Percentiles rank a stretch among this genome's conserved stretches.
These are phyloP conservation scores for Bergia sp. DNA, from an alignment of 92 coral and sea anemone genomes.

Conservation along the genomic window DNA sequence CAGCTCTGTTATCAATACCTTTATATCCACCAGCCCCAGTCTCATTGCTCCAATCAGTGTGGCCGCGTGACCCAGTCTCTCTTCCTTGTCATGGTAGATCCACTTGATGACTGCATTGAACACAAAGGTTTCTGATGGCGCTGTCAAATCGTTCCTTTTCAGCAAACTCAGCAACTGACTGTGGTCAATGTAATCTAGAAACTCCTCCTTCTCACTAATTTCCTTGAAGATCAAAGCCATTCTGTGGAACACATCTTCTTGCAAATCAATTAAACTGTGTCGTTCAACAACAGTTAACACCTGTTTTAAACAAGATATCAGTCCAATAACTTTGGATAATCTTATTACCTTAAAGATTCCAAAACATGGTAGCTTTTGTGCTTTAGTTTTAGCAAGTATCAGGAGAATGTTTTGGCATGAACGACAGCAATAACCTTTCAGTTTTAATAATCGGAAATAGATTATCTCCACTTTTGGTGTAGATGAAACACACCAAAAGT, in stretches of 20 bases:
- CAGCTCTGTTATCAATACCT: conserved; percentile 49
- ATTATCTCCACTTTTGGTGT: too few species aligned
- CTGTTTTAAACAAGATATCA: not conserved
- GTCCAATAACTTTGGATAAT: too few species aligned
- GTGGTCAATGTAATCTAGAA: conserved; percentile 23
- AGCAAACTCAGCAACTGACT: conserved; percentile 37
- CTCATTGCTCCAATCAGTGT: conserved; percentile 51
- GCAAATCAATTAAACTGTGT: conserved; percentile 47
- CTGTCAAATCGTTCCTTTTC: conserved; percentile 53
- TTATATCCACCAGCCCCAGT: conserved; percentile 63
- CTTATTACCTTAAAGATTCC: too few species aligned
- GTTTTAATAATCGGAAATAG: too few species aligned
- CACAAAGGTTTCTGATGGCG: conserved; percentile 65
- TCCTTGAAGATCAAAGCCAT: conserved; percentile 41
- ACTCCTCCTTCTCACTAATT: conserved; percentile 36
- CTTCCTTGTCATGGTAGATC: conserved; percentile 57
- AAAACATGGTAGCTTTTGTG: too few species aligned
- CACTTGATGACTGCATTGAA: conserved; percentile 56
- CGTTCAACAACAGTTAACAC: conserved; percentile 43
- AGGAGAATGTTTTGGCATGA: too few species aligned
- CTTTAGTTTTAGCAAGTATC: too few species aligned
- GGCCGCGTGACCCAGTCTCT: too few species aligned
- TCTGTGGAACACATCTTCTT: conserved; percentile 24
- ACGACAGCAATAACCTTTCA: too few species aligned
- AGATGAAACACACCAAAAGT: too few species aligned